Evolutionary conservation across 2,888 invertebrate species (phyloP), one percentile per base, ranked within the genome.

Genomic region (Venustoraphidia nigricollis): DNA sequence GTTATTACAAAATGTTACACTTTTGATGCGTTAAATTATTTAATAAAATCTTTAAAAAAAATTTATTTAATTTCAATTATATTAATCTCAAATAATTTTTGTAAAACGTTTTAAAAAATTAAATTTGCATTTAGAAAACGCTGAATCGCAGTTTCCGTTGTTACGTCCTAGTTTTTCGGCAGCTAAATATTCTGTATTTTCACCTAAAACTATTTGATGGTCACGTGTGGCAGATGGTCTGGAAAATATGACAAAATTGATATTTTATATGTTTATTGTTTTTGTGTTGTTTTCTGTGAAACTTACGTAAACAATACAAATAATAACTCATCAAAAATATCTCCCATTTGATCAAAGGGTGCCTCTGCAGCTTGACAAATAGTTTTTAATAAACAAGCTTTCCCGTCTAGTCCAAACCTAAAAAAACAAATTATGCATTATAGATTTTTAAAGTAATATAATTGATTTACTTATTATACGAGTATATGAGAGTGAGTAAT

Each of bases 321-420:
- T 54, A 82, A 67, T 60, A 86, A 71, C 69, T 86, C 82, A 27
- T 79, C 80, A 50, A 85, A 69, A 58, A 86, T 68, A 8, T 84
- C 83, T 55, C 76, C 76, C 56, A 75, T 75, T 59, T 76, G 72
- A 55, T 71, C 74, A 58, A 86, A 75, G 44, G 83, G 81, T 52
- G 73, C 67, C 55, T 77, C 75, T 0, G 86, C 79, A 35, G 81
- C 76, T 63, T 88, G 85, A 61, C 88, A 88, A 60, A 88, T 83
- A 54, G 80, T 76, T 56, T 83, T 75, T 53, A 87, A 66, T 55
- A 88, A 63, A 64, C 88, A 88, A 37, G 76, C 75, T 53, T 79
- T 74, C 8, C 83, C 83, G 47, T 75, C 70, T 54, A 78, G 70
- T 10, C 79, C 76, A 57, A 77, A 73, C 59, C 81, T 82, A 62